Evolutionary conservation across 1,140 invertebrate genomes (phyloP).

Genomic region (Lanistes nyassanus): DNA sequence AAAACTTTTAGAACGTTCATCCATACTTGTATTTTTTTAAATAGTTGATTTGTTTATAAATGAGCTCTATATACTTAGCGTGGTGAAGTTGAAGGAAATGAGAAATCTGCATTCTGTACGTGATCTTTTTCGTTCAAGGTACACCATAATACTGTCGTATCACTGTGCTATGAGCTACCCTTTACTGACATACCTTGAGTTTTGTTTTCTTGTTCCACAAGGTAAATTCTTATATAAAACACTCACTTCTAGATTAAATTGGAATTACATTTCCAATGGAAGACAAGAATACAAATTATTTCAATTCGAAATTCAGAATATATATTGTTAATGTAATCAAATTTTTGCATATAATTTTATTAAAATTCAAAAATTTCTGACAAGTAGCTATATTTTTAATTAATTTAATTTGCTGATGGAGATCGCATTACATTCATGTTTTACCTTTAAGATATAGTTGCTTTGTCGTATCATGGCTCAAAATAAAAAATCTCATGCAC

Average conservation of each 20-base stretch:
- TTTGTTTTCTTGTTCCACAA: slow-evolving; percentile 40
- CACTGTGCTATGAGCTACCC: slow-evolving; percentile 43
- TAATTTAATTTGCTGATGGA: neutral
- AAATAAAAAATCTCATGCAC: neutral
- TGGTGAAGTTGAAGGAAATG: neutral
- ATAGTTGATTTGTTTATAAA: neutral
- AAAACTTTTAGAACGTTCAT: neutral
- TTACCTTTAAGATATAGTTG: too few relatives aligned
- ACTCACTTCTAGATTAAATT: neutral
- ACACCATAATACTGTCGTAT: slow-evolving; percentile 46
- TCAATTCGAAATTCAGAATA: neutral
- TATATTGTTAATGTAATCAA: neutral
- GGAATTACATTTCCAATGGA: neutral
- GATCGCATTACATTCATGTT: neutral
- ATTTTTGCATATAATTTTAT: neutral
- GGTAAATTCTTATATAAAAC: slow-evolving; percentile 22
- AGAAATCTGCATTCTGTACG: neutral
- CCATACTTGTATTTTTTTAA: neutral
- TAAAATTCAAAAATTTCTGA: neutral
- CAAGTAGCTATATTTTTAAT: slow-evolving; percentile 13
- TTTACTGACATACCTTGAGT: slow-evolving; percentile 41
- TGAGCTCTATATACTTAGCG: too few relatives aligned
- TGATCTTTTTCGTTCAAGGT: slow-evolving; percentile 32
- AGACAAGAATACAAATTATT: slow-evolving; percentile 1
- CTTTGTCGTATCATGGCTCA: neutral